phyloP scores from a whole-genome alignment of 2,888 invertebrate species.

The Amorpha juglandis region DNA sequence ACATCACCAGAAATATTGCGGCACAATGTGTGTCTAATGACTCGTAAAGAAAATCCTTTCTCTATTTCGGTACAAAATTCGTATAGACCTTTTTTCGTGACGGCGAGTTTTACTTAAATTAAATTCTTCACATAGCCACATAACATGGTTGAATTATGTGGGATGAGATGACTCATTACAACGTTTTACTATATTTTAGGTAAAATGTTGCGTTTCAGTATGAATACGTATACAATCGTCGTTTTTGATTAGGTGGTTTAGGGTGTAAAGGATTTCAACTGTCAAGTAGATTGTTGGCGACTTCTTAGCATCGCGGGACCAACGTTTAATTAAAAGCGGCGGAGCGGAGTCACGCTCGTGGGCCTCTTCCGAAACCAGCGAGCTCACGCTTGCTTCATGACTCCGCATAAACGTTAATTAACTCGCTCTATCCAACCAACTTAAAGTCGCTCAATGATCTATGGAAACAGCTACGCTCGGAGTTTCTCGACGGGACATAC shows the following conservation, averaged over 20 bases:
- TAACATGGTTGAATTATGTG: constrained; percentile 21
- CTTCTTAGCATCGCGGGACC: constrained; percentile 49
- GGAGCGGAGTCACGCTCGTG: constrained; percentile 54
- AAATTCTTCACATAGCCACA: constrained; percentile 23
- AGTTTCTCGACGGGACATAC: constrained; percentile 9
- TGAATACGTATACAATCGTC: not conserved
- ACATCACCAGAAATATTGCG: constrained; percentile 32
- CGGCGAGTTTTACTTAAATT: constrained; percentile 30
- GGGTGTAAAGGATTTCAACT: constrained; percentile 35
- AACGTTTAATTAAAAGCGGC: constrained; percentile 64
- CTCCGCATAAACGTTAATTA: constrained; percentile 71
- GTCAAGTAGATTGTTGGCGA: constrained; percentile 48
- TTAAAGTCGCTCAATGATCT: constrained; percentile 48
- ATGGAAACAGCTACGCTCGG: constrained; percentile 18
- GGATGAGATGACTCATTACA: constrained; percentile 23
- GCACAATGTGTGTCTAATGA: constrained; percentile 38
- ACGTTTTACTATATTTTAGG: constrained; percentile 9
- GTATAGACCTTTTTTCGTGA: constrained; percentile 24
- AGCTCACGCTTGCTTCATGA: constrained; percentile 62
- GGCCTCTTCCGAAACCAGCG: constrained; percentile 48
- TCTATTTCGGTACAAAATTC: constrained; percentile 23
- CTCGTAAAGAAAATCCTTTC: constrained; percentile 37
- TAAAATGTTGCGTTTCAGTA: not conserved
- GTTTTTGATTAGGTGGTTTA: constrained; percentile 39
- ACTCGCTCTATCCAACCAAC: constrained; percentile 60